Evolutionary conservation across 37 sponge, comb jelly and placozoan species (phyloP).

Genomic region (Ianthella basta): DNA sequence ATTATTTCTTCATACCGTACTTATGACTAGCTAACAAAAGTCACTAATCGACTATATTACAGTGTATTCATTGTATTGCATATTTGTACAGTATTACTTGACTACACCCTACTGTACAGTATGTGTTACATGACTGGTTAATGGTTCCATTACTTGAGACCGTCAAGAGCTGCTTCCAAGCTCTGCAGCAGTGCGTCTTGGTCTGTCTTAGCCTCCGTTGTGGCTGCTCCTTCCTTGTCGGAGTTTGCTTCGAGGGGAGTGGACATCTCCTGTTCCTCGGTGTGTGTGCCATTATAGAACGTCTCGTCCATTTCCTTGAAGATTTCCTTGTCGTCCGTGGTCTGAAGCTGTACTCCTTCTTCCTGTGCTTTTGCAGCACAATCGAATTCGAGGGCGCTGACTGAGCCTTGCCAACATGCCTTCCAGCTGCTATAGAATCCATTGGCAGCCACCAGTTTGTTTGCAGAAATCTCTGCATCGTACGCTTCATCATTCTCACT

Average conservation of each 20-base stretch:
- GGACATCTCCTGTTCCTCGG: no score
- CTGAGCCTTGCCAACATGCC: neutral
- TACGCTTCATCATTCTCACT: no score
- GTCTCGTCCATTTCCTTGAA: neutral
- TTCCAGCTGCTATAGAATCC: neutral
- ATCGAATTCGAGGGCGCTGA: neutral
- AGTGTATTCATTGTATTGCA: no score
- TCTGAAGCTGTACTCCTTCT: neutral
- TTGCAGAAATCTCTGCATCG: no score
- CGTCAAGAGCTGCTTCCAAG: neutral
- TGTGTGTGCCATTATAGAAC: neutral
- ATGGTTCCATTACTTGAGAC: neutral
- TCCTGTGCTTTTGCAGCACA: neutral
- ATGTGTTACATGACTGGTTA: no score
- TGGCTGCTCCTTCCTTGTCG: neutral
- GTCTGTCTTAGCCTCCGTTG: neutral
- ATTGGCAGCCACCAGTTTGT: no score
- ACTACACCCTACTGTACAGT: no score
- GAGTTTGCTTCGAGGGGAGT: no score
- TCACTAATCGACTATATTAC: no score
- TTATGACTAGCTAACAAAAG: no score
- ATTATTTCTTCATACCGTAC: no score
- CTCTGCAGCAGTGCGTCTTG: neutral
- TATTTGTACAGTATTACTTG: no score
- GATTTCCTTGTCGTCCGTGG: neutral